phyloP scores from a whole-genome alignment of 1,140 invertebrate genomes.

The Cryptotermes secundus region DNA sequence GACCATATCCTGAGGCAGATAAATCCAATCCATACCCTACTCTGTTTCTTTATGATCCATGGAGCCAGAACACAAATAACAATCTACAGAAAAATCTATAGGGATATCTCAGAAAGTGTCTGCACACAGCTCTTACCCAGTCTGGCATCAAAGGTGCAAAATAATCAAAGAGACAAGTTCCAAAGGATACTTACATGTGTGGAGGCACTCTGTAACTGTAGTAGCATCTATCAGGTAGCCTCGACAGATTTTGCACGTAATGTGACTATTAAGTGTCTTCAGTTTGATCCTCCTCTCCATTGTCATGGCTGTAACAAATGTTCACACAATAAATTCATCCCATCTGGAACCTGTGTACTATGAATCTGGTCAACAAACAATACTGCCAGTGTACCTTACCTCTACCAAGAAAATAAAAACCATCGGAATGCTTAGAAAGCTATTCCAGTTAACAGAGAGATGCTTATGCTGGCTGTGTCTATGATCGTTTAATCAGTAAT shows the following conservation, averaged over 20 bases:
- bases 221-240: conserved; percentile 97
- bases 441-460: background rate
- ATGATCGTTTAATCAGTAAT: no score
- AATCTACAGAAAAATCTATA: no score
- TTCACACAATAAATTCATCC: background rate
- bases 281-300: conserved; percentile 90
- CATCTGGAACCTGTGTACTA: background rate
- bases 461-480: no score
- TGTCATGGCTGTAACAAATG: conserved; percentile 50
- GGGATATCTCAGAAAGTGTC: no score
- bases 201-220: conserved; percentile 95
- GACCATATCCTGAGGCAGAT: no score
- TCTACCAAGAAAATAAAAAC: background rate
- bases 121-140: no score
- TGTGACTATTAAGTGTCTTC: conserved; percentile 87
- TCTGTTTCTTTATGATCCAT: no score
- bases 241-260: conserved; percentile 93
- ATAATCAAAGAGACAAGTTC: no score
- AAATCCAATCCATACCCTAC: no score
- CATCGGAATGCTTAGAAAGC: background rate
- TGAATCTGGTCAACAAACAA: background rate
- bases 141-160: no score
- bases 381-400: background rate
- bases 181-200: conserved; percentile 78
- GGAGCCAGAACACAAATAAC: no score